A percentile compares a stretch with the other conserved stretches of the same genome.
Conservation (phyloP, 1,140 invertebrate genomes). For the Popillia japonica region DNA sequence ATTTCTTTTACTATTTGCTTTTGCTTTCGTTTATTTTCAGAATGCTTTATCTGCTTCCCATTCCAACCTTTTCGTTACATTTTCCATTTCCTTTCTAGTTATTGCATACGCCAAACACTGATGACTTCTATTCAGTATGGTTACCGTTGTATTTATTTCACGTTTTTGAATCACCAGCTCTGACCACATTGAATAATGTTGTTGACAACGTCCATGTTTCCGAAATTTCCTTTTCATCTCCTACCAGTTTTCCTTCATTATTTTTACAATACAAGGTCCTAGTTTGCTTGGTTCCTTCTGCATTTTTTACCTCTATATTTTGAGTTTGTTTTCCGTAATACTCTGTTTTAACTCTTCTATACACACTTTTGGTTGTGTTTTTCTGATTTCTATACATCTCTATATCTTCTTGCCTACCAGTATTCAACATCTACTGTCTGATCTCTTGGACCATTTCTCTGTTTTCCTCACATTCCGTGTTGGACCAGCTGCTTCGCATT, state of each 20-base stretch:
- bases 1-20: not conserved
- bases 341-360: not conserved
- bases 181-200: not conserved
- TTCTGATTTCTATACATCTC: not conserved
- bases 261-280: not conserved
- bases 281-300: not conserved
- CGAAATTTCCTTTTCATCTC: not conserved
- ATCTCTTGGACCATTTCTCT: not conserved
- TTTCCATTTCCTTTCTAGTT: not conserved
- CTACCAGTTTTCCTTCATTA: not conserved
- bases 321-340: not conserved
- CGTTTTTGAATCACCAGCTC: not conserved
- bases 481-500: constrained; percentile 3
- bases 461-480: not conserved
- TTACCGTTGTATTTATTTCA: not conserved
- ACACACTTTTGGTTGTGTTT: not conserved
- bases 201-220: not conserved
- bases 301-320: not conserved
- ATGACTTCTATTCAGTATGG: not conserved
- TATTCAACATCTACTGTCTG: not conserved
- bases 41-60: not conserved
- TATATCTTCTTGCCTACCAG: not conserved
- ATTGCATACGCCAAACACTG: not conserved
- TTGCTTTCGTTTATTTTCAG: not conserved
- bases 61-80: not conserved